Evolutionary conservation across 2,888 invertebrate species (phyloP), one percentile per base, ranked within the genome.

Genomic region (Lepidochitona cinerea): DNA sequence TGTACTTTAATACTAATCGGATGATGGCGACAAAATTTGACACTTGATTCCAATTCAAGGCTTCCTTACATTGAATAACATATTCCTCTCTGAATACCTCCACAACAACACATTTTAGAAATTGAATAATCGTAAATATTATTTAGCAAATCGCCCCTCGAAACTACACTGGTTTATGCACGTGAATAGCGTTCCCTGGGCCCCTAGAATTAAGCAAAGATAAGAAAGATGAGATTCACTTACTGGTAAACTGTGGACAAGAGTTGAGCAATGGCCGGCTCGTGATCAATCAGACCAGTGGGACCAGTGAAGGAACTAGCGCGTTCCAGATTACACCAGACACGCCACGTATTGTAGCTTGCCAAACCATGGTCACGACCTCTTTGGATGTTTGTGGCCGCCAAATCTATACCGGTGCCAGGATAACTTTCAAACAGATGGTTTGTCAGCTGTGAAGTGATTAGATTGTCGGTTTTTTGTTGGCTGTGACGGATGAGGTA

Each of bases 281-380:
- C 18, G 35, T 66, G 66, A n/a, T 66, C 37, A 35, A 66, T 36
- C 1, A 66, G 37, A 35, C 66, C 66, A 36, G 35, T 37, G 1
- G 37, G 36, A 2, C 37, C 66, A 7, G 37, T 1, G 29, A 66
- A 66, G 29, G 18, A 23, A n/a, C 35, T 36, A 9, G 37, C 66
- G 37, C 18, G 35, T 4, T 1, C 5, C 18, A 35, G 35, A 14
- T 23, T 1, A 33, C 66, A 66, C n/a, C 18, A 66, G 3, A 37
- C 3, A 18, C 49, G 37, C 68, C 37, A 41, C 26, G 18, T 41
- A 26, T 49, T 68, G 41, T 68, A 68, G 7, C n/a, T 35, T 7
- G 23, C 32, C 18, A 68, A 14, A 4, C 68, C 68, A 23, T 68
- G 68, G 36, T 68, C 68, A 37, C 68, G 68, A 23, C 68, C 68